These are phyloP conservation scores for Tachina lurida DNA, from an alignment of 2,888 invertebrate species.

Conservation along the genomic window DNA sequence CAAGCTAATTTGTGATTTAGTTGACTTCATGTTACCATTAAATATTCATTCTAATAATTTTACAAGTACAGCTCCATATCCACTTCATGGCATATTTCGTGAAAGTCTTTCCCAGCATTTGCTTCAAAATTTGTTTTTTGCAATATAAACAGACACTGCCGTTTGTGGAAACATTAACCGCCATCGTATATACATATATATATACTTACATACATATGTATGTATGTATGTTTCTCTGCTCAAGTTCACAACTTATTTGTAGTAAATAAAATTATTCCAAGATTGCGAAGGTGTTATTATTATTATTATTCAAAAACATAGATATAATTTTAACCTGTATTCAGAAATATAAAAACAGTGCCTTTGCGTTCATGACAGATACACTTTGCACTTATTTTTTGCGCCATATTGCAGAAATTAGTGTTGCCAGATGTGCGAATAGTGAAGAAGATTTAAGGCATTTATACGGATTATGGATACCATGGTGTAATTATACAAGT, in stretches of 20 bases:
- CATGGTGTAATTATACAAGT: too few species aligned
- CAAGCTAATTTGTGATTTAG: background rate
- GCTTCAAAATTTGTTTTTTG: conserved; percentile 4
- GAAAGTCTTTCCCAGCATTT: conserved; percentile 71
- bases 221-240: too few species aligned
- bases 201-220: too few species aligned
- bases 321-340: too few species aligned
- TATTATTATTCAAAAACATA: too few species aligned
- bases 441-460: background rate
- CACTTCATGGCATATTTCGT: conserved; percentile 79
- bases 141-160: conserved; percentile 66
- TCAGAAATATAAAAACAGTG: background rate
- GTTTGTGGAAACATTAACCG: conserved; percentile 51
- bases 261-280: background rate
- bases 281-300: background rate
- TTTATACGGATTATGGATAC: background rate
- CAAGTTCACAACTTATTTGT: background rate
- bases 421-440: conserved; percentile 7
- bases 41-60: conserved; percentile 64
- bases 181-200: conserved; percentile 17
- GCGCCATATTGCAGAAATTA: background rate
- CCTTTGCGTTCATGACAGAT: conserved; percentile 1
- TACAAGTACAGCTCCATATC: conserved; percentile 78
- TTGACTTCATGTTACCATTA: background rate
- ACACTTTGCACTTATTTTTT: background rate